A percentile compares a stretch with the other conserved stretches of the same genome.
These are phyloP conservation scores for Diorhabda sublineata DNA, from an alignment of 1,140 invertebrate species.

Conservation along the genomic window DNA sequence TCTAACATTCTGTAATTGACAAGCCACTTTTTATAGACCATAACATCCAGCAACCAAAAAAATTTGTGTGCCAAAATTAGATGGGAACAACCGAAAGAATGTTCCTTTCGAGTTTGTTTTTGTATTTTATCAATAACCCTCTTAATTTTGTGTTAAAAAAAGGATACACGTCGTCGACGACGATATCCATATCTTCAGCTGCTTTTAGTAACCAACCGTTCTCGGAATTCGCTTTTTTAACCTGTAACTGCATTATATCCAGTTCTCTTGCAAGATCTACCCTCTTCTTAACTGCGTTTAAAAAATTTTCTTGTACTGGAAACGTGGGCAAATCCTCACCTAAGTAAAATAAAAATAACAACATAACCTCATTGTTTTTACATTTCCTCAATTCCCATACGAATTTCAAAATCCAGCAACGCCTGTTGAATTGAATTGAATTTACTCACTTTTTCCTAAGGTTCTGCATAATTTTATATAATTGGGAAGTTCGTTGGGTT, in stretches of 20 bases:
- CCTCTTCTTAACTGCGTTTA: conserved; percentile 65
- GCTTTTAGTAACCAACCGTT: conserved; percentile 80
- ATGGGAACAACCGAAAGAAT: no score
- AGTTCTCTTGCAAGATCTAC: conserved; percentile 75
- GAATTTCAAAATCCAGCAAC: no score
- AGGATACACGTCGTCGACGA: conserved; percentile 75
- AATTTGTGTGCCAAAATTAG: no score
- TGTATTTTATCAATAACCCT: conserved; percentile 1
- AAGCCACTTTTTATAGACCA: no score
- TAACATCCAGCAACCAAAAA: no score
- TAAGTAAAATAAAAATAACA: conserved; percentile 43
- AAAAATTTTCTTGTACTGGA: conserved; percentile 66
- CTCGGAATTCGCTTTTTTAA: conserved; percentile 63
- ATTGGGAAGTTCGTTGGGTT: conserved; percentile 74
- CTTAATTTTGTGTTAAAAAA: conserved; percentile 22
- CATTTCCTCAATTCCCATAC: no score
- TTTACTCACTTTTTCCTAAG: conserved; percentile 69
- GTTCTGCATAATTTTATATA: conserved; percentile 82
- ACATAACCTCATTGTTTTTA: background rate
- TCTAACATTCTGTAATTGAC: no score
- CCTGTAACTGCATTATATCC: conserved; percentile 68
- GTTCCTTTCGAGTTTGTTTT: background rate
- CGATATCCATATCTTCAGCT: conserved; percentile 81
- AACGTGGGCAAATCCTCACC: conserved; percentile 79
- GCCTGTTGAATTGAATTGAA: background rate